Evolutionary conservation across 30 jellyfish, hydroid and myxozoan species (phyloP).

Genomic region (Thelohanellus kitauei): DNA sequence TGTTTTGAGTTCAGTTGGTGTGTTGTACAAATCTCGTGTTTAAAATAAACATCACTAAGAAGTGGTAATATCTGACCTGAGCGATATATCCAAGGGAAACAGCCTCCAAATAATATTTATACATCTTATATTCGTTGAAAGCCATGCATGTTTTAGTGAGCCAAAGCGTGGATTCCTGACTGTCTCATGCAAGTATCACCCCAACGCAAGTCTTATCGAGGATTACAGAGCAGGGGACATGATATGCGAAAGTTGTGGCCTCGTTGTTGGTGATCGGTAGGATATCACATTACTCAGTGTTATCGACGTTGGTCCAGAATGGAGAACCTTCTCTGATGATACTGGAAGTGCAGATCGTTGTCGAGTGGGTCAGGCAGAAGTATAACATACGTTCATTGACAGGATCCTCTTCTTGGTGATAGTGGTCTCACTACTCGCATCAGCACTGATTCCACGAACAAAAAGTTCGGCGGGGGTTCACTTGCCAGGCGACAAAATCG

Average conservation of each 20-base stretch:
- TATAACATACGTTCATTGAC: neutral
- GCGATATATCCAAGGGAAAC: too few relatives aligned
- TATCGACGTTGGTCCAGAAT: conserved; percentile 84
- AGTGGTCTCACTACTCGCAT: conserved; percentile 1
- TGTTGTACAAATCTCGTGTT: too few relatives aligned
- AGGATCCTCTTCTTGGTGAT: conserved; percentile 57
- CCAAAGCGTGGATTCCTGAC: too few relatives aligned
- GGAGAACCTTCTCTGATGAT: conserved; percentile 87
- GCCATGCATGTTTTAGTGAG: too few relatives aligned
- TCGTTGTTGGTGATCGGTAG: conserved; percentile 91
- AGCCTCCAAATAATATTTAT: too few relatives aligned
- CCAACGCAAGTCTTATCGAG: conserved; percentile 32
- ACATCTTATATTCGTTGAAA: too few relatives aligned
- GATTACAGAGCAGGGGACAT: conserved; percentile 93
- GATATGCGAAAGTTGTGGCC: conserved; percentile 88
- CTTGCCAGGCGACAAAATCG: too few relatives aligned
- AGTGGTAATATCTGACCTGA: too few relatives aligned
- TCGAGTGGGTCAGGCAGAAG: conserved; percentile 95
- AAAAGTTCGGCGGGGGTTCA: too few relatives aligned
- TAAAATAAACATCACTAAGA: too few relatives aligned
- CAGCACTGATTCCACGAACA: too few relatives aligned
- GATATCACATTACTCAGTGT: conserved; percentile 14
- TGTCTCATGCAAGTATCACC: conserved; percentile 82
- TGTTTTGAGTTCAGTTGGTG: too few relatives aligned
- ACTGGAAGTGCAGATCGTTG: conserved; percentile 43